These are phyloP conservation scores for Eubucco bourcierii DNA, from an alignment of 2,113 vertebrate genomes.

Conservation along the genomic window DNA sequence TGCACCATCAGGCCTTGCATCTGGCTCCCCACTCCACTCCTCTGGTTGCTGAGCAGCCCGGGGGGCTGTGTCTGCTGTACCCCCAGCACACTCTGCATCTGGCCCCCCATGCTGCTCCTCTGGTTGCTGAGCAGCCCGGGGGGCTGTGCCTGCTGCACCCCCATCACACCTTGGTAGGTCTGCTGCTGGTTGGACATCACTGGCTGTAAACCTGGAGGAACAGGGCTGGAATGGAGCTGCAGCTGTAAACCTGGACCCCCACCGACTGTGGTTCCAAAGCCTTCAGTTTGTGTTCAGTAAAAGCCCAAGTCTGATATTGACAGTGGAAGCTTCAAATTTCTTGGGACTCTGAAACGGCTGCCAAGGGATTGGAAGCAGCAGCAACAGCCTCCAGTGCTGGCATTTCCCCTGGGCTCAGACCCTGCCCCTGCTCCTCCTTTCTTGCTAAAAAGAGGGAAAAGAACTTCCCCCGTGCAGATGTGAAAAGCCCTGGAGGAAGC, in stretches of 20 bases:
- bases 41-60: constrained; percentile 87
- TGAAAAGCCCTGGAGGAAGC: neutral
- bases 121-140: constrained; percentile 88
- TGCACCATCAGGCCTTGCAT: constrained; percentile 98
- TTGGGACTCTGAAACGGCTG: no score
- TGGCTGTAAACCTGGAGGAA: constrained; percentile 87
- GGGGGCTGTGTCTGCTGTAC: constrained; percentile 93
- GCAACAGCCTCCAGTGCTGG: no score
- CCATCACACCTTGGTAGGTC: constrained; percentile 91
- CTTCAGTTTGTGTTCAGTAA: no score
- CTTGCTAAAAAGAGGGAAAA: neutral
- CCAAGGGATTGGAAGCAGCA: no score
- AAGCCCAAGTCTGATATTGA: no score
- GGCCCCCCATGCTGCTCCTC: constrained; percentile 86
- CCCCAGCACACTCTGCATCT: constrained; percentile 93
- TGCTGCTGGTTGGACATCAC: constrained; percentile 96
- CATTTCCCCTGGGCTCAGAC: neutral
- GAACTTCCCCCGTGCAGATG: neutral
- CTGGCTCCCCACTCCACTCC: constrained; percentile 85
- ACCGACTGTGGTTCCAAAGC: no score
- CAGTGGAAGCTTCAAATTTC: no score
- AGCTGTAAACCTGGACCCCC: neutral
- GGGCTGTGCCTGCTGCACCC: constrained; percentile 92
- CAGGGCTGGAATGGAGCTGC: neutral
- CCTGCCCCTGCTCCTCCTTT: neutral